These are phyloP conservation scores for Cantharis rustica DNA, from an alignment of 2,888 invertebrate species.

Conservation along the genomic window DNA sequence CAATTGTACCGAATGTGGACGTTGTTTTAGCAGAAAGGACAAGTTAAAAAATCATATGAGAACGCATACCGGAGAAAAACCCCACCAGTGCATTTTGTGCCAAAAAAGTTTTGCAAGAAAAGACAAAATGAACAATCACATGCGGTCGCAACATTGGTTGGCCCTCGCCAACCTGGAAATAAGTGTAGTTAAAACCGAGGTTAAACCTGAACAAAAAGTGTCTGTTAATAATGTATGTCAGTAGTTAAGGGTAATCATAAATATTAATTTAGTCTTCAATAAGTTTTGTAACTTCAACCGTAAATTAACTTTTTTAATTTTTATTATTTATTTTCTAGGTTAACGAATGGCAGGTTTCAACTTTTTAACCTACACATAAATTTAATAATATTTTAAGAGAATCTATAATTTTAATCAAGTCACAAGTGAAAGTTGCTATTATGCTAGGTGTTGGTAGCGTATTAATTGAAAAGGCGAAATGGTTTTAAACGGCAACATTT, in stretches of 20 bases:
- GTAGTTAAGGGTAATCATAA: neutral
- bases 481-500: too few species aligned
- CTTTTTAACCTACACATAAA: neutral
- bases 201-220: neutral
- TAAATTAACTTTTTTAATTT: neutral
- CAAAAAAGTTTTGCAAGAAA: slow-evolving; percentile 18
- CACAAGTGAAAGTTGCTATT: neutral
- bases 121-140: slow-evolving; percentile 20
- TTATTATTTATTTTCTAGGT: neutral
- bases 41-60: slow-evolving; percentile 19
- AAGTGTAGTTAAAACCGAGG: slow-evolving; percentile 15
- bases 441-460: neutral
- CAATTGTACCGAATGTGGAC: slow-evolving; percentile 7
- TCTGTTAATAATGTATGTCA: neutral
- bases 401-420: neutral
- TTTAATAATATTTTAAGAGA: neutral
- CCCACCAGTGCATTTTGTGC: slow-evolving; percentile 21
- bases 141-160: slow-evolving; percentile 19
- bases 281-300: neutral
- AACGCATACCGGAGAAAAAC: slow-evolving; percentile 23
- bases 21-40: slow-evolving; percentile 18
- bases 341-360: neutral
- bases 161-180: slow-evolving; percentile 16
- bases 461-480: too few species aligned
- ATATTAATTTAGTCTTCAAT: neutral